Evolutionary conservation across 1,140 invertebrate genomes (phyloP), one percentile per base, ranked within the genome.

Genomic region (Tenebrio molitor): DNA sequence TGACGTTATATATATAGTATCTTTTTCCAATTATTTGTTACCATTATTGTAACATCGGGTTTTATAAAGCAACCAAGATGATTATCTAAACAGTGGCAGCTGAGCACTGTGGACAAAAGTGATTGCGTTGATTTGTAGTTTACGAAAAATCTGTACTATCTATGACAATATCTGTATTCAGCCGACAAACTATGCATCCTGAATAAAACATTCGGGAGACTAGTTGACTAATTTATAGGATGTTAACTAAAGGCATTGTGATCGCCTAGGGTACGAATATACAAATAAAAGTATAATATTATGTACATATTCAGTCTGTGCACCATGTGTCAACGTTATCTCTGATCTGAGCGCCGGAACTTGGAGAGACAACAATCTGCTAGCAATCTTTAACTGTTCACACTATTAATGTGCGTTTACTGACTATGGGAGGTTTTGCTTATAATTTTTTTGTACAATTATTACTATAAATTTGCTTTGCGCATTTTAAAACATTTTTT

Each of bases 201-300:
- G 74, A 75, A 75, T 75, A 75, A 75, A 75, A 73, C 74, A 73
- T 75, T 46, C 63, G 21, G 6, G 65, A 29, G 19, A 46, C 71
- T 50, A 50, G 44, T 70, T 65, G 58, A 69, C 71, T 75, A 75
- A 75, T 75, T 75, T 75, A 75, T 75, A 68, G 67, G 71, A 73
- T 75, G 74, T 75, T 75, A 75, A 75, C 71, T 63, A 73, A 53
- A 68, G 65, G 41, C 62, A 73, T 75, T 75, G 74, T 73, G 66
- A 70, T 21, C 74, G 67, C 71, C 71, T 70, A 62, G 74, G 67
- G 71, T 67, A 75, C 44, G 71, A 73, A 72, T 72, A 72, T 70
- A 70, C 74, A 67, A 72, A 75, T 75, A 73, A 75, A 75, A 75
- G 74, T 36, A 75, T 42, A 73, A 73, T 69, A 75, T 75, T 75